These are phyloP conservation scores for Cynodonichthys magdalenae DNA, from an alignment of 2,797 vertebrate genomes.

Conservation along the genomic window DNA sequence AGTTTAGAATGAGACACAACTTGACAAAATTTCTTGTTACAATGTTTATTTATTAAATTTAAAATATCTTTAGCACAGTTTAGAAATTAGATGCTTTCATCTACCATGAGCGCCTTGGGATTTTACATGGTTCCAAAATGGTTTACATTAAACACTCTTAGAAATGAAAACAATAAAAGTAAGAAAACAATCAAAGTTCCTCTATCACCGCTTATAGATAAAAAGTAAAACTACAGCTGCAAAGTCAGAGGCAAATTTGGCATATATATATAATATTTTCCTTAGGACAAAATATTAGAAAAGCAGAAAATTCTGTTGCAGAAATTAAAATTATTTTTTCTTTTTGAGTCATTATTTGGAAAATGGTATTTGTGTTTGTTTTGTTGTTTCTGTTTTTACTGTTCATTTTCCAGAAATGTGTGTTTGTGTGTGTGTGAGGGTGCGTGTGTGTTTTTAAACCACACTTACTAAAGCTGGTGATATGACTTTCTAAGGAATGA, in stretches of 20 bases:
- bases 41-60: slow-evolving; percentile 90
- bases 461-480: slow-evolving; percentile 77
- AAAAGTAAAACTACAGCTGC: slow-evolving; percentile 76
- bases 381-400: slow-evolving; percentile 33
- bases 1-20: slow-evolving; percentile 37
- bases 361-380: slow-evolving; percentile 40
- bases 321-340: slow-evolving; percentile 37
- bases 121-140: slow-evolving; percentile 75
- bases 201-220: slow-evolving; percentile 46
- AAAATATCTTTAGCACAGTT: slow-evolving; percentile 88
- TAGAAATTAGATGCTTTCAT: slow-evolving; percentile 86
- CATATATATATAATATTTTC: slow-evolving; percentile 53
- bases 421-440: too few relatives aligned
- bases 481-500: slow-evolving; percentile 59
- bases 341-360: slow-evolving; percentile 51
- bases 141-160: slow-evolving; percentile 81
- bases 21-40: slow-evolving; percentile 75
- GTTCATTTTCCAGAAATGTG: slow-evolving; percentile 45
- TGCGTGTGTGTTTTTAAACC: slow-evolving; percentile 48
- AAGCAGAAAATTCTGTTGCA: slow-evolving; percentile 23
- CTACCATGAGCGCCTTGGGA: slow-evolving; percentile 79
- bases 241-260: slow-evolving; percentile 83
- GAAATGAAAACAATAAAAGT: slow-evolving; percentile 26
- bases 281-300: slow-evolving; percentile 50
- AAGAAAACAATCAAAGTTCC: slow-evolving; percentile 51